A percentile compares a stretch with the other conserved stretches of the same genome.
These are phyloP conservation scores for Mya arenaria DNA, from an alignment of 1,140 invertebrate genomes.

Conservation along the genomic window DNA sequence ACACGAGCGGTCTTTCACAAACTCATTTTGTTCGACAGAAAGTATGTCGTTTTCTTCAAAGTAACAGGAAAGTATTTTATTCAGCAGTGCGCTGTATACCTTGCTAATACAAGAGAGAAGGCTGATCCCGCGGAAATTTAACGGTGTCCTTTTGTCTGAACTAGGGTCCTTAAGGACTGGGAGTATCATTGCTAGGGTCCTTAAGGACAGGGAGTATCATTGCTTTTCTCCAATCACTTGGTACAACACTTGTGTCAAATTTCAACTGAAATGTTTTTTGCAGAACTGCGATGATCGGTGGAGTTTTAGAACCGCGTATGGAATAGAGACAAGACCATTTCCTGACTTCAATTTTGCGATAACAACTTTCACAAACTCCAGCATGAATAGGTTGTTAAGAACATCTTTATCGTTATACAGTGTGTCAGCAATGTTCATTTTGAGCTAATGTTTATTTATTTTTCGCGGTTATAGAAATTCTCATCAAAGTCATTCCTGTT, in stretches of 20 bases:
- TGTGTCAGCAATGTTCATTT: no score
- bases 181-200: conserved; percentile 31
- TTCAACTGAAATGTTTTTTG: conserved; percentile 28
- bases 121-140: conserved; percentile 45
- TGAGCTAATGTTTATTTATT: no score
- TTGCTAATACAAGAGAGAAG: conserved; percentile 28
- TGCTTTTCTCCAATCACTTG: conserved; percentile 43
- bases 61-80: conserved; percentile 27
- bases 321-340: not conserved
- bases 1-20: conserved; percentile 29
- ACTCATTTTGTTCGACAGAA: conserved; percentile 46
- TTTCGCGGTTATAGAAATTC: no score
- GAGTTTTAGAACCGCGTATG: conserved; percentile 37
- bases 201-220: conserved; percentile 55
- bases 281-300: not conserved
- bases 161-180: conserved; percentile 47
- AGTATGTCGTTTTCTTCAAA: conserved; percentile 47
- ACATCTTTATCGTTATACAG: no score
- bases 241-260: conserved; percentile 27
- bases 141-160: conserved; percentile 7
- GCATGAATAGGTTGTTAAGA: no score
- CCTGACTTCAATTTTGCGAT: no score
- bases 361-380: no score
- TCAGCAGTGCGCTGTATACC: conserved; percentile 31
- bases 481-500: no score